Percentiles rank a stretch among this genome's conserved stretches.
Conservation (phyloP, 1,140 invertebrate genomes). For the Formica exsecta region DNA sequence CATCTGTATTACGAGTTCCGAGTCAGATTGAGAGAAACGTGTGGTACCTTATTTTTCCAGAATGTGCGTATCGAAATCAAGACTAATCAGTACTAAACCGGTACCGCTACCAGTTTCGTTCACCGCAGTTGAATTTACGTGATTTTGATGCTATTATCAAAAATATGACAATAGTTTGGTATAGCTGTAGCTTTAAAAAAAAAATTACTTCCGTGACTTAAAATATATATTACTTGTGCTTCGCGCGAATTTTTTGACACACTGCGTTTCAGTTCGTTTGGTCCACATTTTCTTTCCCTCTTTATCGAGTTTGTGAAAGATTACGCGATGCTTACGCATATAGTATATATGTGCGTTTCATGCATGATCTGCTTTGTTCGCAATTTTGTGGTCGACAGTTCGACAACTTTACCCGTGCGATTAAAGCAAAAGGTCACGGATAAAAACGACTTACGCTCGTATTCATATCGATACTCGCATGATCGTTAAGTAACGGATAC, state of each 20-base stretch:
- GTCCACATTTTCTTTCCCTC: background rate
- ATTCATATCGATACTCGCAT: slow-evolving; percentile 7
- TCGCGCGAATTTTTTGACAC: too few species aligned
- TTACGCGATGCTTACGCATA: background rate
- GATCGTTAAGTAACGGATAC: slow-evolving; percentile 40
- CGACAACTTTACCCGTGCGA: slow-evolving; percentile 24
- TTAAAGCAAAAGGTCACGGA: slow-evolving; percentile 53
- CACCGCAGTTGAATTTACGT: background rate
- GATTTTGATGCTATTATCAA: background rate
- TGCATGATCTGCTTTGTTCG: slow-evolving; percentile 21
- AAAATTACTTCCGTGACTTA: too few species aligned
- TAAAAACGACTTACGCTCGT: slow-evolving; percentile 20
- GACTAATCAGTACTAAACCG: background rate
- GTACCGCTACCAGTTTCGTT: background rate
- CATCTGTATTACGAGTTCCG: background rate
- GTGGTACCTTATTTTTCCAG: background rate
- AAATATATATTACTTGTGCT: background rate
- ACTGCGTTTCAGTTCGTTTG: background rate
- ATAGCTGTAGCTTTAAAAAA: too few species aligned
- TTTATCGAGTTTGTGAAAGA: background rate
- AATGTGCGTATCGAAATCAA: background rate
- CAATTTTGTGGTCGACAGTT: slow-evolving; percentile 32
- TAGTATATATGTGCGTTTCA: too few species aligned
- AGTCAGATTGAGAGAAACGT: slow-evolving; percentile 10
- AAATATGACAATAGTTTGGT: too few species aligned